Evolutionary conservation across 2,797 vertebrate genomes (phyloP).

Genomic region (Borostomias antarcticus): DNA sequence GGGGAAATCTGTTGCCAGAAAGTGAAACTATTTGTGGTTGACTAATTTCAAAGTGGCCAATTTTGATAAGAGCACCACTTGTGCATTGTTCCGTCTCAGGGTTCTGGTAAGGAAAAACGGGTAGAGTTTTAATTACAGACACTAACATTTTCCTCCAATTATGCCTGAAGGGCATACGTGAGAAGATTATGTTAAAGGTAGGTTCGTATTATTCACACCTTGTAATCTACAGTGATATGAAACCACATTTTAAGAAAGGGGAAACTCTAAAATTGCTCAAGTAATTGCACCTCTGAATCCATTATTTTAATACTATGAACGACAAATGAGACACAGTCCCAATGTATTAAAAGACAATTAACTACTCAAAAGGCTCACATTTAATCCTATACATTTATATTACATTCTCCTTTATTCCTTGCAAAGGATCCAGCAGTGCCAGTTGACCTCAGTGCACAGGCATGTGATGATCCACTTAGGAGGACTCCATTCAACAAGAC

Average conservation of each 20-base stretch:
- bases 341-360: constrained; percentile 31
- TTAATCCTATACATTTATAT: constrained; percentile 56
- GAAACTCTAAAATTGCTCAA: constrained; percentile 1
- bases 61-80: not conserved
- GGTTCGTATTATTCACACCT: not conserved
- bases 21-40: constrained; percentile 37
- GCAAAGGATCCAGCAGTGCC: constrained; percentile 61
- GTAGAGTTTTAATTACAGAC: not conserved
- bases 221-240: not conserved
- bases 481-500: too few species aligned
- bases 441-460: constrained; percentile 71
- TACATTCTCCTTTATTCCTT: constrained; percentile 28
- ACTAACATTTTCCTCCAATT: too few species aligned
- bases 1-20: constrained; percentile 37
- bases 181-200: not conserved
- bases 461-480: constrained; percentile 75
- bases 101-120: not conserved
- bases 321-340: constrained; percentile 7
- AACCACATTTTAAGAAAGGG: not conserved
- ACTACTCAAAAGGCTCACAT: constrained; percentile 47
- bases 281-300: not conserved
- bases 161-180: not conserved
- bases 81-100: not conserved
- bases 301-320: not conserved
- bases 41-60: not conserved